These are phyloP conservation scores for Periphyllus acericola DNA, from an alignment of 2,888 invertebrate species.

Conservation along the genomic window DNA sequence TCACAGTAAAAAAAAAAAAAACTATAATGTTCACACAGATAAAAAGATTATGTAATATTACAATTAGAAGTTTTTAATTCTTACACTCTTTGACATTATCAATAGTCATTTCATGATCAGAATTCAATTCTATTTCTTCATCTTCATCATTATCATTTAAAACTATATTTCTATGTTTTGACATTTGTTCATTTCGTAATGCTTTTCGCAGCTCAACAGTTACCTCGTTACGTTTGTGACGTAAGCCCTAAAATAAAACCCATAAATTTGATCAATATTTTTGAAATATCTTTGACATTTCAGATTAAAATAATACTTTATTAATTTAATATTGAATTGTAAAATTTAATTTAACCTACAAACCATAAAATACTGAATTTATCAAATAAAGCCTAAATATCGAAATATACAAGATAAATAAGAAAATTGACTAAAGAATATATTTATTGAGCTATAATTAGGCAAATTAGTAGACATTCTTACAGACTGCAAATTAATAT, in stretches of 20 bases:
- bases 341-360: too few species aligned
- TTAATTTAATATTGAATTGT: too few species aligned
- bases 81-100: slow-evolving; percentile 62
- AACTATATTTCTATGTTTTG: slow-evolving; percentile 86
- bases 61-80: not conserved
- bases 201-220: slow-evolving; percentile 92
- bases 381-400: not conserved
- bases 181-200: slow-evolving; percentile 91
- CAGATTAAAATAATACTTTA: not conserved
- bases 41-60: not conserved
- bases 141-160: slow-evolving; percentile 38
- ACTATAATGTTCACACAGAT: too few species aligned
- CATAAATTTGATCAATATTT: not conserved
- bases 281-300: not conserved
- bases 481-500: not conserved
- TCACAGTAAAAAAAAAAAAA: not conserved
- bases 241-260: slow-evolving; percentile 73
- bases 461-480: not conserved
- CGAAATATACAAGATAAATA: too few species aligned
- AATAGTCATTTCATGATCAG: slow-evolving; percentile 56
- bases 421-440: not conserved
- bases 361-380: not conserved
- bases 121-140: slow-evolving; percentile 18
- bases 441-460: not conserved
- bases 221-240: slow-evolving; percentile 87